A percentile compares a stretch with the other conserved stretches of the same genome.
Evolutionary conservation across 2,113 vertebrate species (phyloP).

Genomic region (Dipodomys merriami): DNA sequence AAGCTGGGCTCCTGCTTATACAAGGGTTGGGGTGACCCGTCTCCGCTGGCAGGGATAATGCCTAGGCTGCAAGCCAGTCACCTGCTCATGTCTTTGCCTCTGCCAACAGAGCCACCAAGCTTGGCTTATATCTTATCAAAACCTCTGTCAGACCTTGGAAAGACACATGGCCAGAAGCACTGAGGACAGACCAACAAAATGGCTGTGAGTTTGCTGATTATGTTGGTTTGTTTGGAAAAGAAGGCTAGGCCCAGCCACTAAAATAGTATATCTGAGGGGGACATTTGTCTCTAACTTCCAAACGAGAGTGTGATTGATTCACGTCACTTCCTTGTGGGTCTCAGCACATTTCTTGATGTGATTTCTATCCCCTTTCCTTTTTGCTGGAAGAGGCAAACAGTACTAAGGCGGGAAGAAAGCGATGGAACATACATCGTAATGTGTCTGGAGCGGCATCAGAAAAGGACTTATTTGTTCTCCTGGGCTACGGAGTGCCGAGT

Average conservation of each 20-base stretch:
- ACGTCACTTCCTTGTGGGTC: slow-evolving; percentile 64
- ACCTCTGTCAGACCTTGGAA: slow-evolving; percentile 64
- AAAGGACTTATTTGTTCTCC: slow-evolving; percentile 68
- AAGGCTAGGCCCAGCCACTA: slow-evolving; percentile 60
- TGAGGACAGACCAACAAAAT: slow-evolving; percentile 75
- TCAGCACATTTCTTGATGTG: slow-evolving; percentile 72
- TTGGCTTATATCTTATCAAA: slow-evolving; percentile 80
- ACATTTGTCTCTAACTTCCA: slow-evolving; percentile 75
- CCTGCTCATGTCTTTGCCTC: slow-evolving; percentile 80
- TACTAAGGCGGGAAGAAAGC: slow-evolving; percentile 57
- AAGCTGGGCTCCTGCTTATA: not conserved
- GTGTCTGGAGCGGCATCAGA: slow-evolving; percentile 76
- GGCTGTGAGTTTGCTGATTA: slow-evolving; percentile 72
- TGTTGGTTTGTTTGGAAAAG: slow-evolving; percentile 66
- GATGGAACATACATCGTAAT: slow-evolving; percentile 73
- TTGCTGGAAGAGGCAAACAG: slow-evolving; percentile 70
- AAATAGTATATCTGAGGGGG: slow-evolving; percentile 34
- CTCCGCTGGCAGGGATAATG: slow-evolving; percentile 36
- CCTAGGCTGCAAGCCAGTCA: slow-evolving; percentile 78
- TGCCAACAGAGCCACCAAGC: slow-evolving; percentile 75
- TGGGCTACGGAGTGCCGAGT: slow-evolving; percentile 74
- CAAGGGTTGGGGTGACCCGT: slow-evolving; percentile 23
- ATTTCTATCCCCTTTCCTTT: slow-evolving; percentile 42
- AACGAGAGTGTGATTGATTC: slow-evolving; percentile 61
- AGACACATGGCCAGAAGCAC: slow-evolving; percentile 71